Conservation (phyloP, 2,888 invertebrate species). For the Tinea trinotella region DNA sequence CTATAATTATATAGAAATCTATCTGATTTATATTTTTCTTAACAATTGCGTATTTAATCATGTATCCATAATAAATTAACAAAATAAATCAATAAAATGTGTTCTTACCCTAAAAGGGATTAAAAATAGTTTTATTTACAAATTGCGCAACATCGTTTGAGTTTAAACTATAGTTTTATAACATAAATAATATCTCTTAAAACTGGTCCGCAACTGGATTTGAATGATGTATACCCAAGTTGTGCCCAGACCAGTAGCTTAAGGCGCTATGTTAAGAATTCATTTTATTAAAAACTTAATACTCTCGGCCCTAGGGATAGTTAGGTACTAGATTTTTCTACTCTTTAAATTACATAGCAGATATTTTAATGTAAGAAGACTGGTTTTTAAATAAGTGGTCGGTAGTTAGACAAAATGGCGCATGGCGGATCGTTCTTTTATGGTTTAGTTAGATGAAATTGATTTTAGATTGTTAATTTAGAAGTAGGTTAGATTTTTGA, state of each 20-base stretch:
- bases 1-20: no score
- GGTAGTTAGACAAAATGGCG: no score
- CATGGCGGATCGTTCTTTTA: no score
- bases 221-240: conserved; percentile 22
- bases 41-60: no score
- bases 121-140: no score
- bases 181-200: conserved; percentile 20
- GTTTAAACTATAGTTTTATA: not conserved
- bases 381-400: no score
- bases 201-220: conserved; percentile 54
- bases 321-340: conserved; percentile 13
- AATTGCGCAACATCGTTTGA: no score
- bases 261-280: conserved; percentile 10
- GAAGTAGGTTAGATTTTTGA: not conserved
- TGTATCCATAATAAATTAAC: no score
- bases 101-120: no score
- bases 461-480: not conserved
- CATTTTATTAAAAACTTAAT: conserved; percentile 15
- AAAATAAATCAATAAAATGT: no score
- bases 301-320: not conserved
- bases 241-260: conserved; percentile 1
- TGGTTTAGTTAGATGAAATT: not conserved
- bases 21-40: no score
- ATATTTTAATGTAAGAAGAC: no score
- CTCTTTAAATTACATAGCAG: not conserved